Evolutionary conservation across 2,888 invertebrate species (phyloP).

Genomic region (Thumatha senex): DNA sequence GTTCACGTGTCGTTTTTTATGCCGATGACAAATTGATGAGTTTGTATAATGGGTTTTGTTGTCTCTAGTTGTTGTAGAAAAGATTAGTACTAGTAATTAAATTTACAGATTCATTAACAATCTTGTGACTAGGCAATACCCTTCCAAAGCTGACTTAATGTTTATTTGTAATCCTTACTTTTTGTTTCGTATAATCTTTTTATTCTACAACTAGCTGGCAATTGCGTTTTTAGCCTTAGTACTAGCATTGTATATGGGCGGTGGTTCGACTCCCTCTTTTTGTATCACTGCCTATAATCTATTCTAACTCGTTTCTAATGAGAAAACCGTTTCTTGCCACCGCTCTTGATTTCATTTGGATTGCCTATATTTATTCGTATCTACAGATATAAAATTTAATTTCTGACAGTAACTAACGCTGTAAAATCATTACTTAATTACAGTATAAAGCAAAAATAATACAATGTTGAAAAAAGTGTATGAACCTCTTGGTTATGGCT

Average conservation of each 20-base stretch:
- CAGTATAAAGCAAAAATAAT: not conserved
- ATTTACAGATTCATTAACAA: constrained; percentile 1
- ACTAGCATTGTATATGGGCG: too few relatives aligned
- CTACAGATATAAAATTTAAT: constrained; percentile 5
- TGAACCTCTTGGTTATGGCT: not conserved
- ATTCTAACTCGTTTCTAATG: constrained; percentile 31
- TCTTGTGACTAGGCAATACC: not conserved
- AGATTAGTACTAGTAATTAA: not conserved
- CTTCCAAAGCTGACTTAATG: not conserved
- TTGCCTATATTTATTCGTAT: constrained; percentile 34
- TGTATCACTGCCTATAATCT: constrained; percentile 11
- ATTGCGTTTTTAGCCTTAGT: constrained; percentile 3
- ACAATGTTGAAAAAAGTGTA: not conserved
- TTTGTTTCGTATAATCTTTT: too few relatives aligned
- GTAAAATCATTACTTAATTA: not conserved
- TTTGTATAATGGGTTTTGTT: constrained; percentile 20
- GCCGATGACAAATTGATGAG: constrained; percentile 28
- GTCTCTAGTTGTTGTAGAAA: constrained; percentile 10
- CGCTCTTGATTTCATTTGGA: constrained; percentile 53
- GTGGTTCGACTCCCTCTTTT: constrained; percentile 12
- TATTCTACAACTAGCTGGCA: too few relatives aligned
- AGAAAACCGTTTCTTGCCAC: constrained; percentile 37
- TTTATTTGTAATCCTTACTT: not conserved
- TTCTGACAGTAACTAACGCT: too few relatives aligned
- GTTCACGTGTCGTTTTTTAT: constrained; percentile 27